These are phyloP conservation scores for Psococerastis gibbosa DNA, from an alignment of 2,888 invertebrate species.

Conservation along the genomic window DNA sequence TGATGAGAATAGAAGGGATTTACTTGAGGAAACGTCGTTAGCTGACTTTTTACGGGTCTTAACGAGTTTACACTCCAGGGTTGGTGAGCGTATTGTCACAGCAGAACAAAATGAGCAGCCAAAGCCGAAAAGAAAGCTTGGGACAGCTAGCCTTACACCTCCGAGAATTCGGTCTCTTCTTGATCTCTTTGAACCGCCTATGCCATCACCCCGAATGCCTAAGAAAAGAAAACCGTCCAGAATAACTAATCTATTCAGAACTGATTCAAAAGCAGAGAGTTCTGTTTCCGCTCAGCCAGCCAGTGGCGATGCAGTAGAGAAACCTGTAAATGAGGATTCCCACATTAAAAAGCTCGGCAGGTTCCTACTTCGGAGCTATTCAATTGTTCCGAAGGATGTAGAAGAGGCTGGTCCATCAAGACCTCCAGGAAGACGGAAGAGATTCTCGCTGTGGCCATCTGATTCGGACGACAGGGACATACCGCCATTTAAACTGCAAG, in stretches of 20 bases:
- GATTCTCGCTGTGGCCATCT: not conserved
- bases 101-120: constrained; percentile 21
- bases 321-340: not conserved
- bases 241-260: not conserved
- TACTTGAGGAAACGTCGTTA: constrained; percentile 63
- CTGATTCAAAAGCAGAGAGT: not conserved
- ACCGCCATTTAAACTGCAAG: not conserved
- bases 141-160: constrained; percentile 32
- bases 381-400: constrained; percentile 1
- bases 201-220: constrained; percentile 18
- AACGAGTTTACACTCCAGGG: constrained; percentile 41
- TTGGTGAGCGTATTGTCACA: constrained; percentile 22
- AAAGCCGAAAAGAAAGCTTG: constrained; percentile 31
- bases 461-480: not conserved
- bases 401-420: not conserved
- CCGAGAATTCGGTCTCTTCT: constrained; percentile 29
- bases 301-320: not conserved
- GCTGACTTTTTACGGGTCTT: constrained; percentile 64
- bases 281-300: not conserved
- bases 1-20: constrained; percentile 23
- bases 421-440: not conserved
- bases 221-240: constrained; percentile 25
- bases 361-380: constrained; percentile 7
- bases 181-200: constrained; percentile 27
- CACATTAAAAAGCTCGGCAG: constrained; percentile 1